phyloP scores from a whole-genome alignment of 2,797 vertebrate species.

The Tokudaia muenninki region DNA sequence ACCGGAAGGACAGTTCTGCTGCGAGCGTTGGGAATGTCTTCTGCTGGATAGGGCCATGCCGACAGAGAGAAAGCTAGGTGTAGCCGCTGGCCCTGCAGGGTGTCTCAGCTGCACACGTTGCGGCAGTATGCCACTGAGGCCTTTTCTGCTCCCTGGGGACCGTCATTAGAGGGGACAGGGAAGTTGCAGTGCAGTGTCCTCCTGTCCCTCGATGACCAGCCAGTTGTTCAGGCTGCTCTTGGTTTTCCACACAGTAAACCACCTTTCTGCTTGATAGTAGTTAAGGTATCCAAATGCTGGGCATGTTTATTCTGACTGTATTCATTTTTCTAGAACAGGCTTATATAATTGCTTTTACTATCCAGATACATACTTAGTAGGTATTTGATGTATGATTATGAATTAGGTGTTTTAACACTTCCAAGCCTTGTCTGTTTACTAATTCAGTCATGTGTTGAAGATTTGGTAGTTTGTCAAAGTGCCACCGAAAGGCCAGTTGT shows the following conservation, averaged over 20 bases:
- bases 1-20: neutral
- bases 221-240: neutral
- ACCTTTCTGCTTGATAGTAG: neutral
- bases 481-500: neutral
- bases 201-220: neutral
- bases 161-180: neutral
- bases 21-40: neutral
- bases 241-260: neutral
- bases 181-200: neutral
- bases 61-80: slow-evolving; percentile 1
- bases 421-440: neutral
- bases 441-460: slow-evolving; percentile 14
- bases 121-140: neutral
- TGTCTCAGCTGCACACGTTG: neutral
- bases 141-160: neutral
- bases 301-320: slow-evolving; percentile 31
- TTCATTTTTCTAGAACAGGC: neutral
- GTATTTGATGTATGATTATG: slow-evolving; percentile 14
- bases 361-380: neutral
- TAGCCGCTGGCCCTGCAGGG: neutral
- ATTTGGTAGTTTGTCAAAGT: slow-evolving; percentile 2
- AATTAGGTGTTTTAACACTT: slow-evolving; percentile 30
- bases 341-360: slow-evolving; percentile 11
- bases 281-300: neutral
- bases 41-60: neutral